Conservation (phyloP, 2,797 vertebrate genomes). For the Scarus forsteni region DNA sequence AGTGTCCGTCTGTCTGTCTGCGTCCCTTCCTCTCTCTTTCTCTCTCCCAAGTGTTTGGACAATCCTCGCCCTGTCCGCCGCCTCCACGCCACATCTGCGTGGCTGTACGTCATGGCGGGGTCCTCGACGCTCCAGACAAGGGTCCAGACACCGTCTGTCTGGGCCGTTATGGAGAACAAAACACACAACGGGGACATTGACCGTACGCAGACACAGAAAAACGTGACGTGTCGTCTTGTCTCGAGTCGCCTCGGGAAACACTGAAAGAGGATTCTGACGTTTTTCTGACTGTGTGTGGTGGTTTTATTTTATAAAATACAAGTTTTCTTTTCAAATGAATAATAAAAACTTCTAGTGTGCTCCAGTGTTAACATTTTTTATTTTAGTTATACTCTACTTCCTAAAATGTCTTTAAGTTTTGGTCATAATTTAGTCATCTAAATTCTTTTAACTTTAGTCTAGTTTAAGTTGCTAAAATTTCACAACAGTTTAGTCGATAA, state of each 20-base stretch:
- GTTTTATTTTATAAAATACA: too few relatives aligned
- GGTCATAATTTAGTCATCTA: too few relatives aligned
- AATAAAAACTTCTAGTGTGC: too few relatives aligned
- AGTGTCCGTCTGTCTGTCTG: slow-evolving; percentile 47
- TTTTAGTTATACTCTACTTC: too few relatives aligned
- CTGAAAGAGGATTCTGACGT: not conserved
- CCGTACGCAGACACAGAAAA: slow-evolving; percentile 27
- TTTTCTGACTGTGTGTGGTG: too few relatives aligned
- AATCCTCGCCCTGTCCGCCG: slow-evolving; percentile 33
- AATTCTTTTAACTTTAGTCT: too few relatives aligned
- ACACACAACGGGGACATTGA: slow-evolving; percentile 66
- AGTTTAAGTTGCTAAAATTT: too few relatives aligned
- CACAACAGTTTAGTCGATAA: too few relatives aligned
- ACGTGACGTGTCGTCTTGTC: slow-evolving; percentile 28
- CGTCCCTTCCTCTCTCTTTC: slow-evolving; percentile 58
- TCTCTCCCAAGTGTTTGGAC: slow-evolving; percentile 51
- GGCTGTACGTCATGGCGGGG: slow-evolving; percentile 43
- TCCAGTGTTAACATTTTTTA: too few relatives aligned
- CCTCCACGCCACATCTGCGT: slow-evolving; percentile 57
- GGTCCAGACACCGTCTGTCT: slow-evolving; percentile 74
- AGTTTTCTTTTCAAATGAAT: too few relatives aligned
- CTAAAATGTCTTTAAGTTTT: too few relatives aligned
- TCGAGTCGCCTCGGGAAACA: not conserved
- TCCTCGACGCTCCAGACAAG: slow-evolving; percentile 65
- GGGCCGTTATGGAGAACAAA: slow-evolving; percentile 66